phyloP scores from a whole-genome alignment of 2,888 invertebrate species.

The Scaptomyza parva region DNA sequence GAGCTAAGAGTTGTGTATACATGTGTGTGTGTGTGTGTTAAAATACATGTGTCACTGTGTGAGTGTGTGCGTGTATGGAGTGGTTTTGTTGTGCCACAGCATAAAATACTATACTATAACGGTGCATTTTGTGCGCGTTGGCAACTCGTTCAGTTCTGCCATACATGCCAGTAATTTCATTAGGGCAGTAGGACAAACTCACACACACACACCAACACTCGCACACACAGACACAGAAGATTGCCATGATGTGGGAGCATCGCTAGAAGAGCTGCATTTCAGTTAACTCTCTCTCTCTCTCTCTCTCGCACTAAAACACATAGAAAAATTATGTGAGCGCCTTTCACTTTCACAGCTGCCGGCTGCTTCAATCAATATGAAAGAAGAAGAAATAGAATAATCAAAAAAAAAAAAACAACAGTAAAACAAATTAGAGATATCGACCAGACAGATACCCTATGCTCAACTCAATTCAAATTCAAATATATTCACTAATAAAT shows the following conservation, averaged over 20 bases:
- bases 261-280: slow-evolving; percentile 42
- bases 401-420: not conserved
- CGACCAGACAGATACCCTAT: slow-evolving; percentile 1
- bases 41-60: not conserved
- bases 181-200: slow-evolving; percentile 77
- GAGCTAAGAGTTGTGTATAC: slow-evolving; percentile 1
- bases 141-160: slow-evolving; percentile 51
- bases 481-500: too few species aligned
- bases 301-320: not conserved
- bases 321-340: slow-evolving; percentile 12
- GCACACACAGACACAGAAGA: slow-evolving; percentile 9
- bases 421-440: slow-evolving; percentile 3
- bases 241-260: slow-evolving; percentile 35
- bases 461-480: not conserved
- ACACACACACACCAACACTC: slow-evolving; percentile 40
- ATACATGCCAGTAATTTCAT: slow-evolving; percentile 68
- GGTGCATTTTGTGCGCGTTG: slow-evolving; percentile 53
- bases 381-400: slow-evolving; percentile 2
- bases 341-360: slow-evolving; percentile 60
- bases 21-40: not conserved
- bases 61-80: slow-evolving; percentile 16
- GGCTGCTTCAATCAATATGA: slow-evolving; percentile 34
- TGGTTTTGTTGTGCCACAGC: slow-evolving; percentile 48
- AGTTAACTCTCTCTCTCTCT: slow-evolving; percentile 3
- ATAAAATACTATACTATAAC: slow-evolving; percentile 36